Evolutionary conservation across 2,113 vertebrate genomes (phyloP), one percentile per base, ranked within the genome.

Genomic region (Lynx canadensis): DNA sequence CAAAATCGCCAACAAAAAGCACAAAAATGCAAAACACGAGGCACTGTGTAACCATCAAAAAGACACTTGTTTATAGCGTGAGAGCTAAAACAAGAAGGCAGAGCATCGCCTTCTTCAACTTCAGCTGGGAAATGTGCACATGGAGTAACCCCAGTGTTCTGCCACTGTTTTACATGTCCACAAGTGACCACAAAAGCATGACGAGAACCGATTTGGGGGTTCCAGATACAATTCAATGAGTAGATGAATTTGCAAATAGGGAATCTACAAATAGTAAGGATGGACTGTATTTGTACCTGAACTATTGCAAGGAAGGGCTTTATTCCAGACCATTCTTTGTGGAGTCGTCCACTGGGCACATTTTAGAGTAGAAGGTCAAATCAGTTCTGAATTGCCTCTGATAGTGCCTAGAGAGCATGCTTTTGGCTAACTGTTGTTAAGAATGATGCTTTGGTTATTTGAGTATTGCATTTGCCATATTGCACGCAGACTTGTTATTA

Each of bases 51-150:
- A 81, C 38, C 4, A 4, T 1, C 8, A 19, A 57, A 31, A 78
- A 52, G 45, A 82, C 7, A 8, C 74, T 33, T 78, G 3, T 36
- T 15, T 11, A 1, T 1, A 27, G 65, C 1, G 0, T 4, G 31
- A 76, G 68, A 69, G 18, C 27, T 45, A 38, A 31, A n/a, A 27
- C 48, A 6, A 52, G 41, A 89, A 33, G 41, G 15, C 33, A 11
- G 19, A 25, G 8, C 0, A 0, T n/a, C 23, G 3, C 31, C 78
- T 16, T 29, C 29, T 19, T 21, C 31, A 4, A 0, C 60, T 10
- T 57, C 52, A 31, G 41, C n/a, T 55, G 45, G 85, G 31, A 16
- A 16, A 48, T 0, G 0, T 21, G 5, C 3, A 4, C 7, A 1
- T 38, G 3, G 12, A 3, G 29, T 25, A 2, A 0, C 41, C 16